These are phyloP conservation scores for Scaptomyza cyrtandrae DNA, from an alignment of 2,888 invertebrate genomes.

Conservation along the genomic window DNA sequence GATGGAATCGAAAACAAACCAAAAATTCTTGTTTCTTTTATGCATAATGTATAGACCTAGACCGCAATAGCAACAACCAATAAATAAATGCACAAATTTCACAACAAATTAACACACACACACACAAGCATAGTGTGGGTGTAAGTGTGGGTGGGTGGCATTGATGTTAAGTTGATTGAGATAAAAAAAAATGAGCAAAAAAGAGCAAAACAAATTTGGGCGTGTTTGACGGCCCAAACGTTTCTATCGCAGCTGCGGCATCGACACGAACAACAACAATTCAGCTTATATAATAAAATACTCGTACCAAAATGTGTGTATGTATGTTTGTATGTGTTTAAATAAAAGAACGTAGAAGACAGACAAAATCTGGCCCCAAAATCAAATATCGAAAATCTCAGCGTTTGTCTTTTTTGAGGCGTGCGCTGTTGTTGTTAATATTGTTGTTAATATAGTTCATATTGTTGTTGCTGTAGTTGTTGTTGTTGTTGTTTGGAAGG, in stretches of 20 bases:
- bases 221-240: constrained; percentile 37
- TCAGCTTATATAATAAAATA: constrained; percentile 36
- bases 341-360: constrained; percentile 8
- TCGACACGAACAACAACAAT: constrained; percentile 23
- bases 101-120: constrained; percentile 59
- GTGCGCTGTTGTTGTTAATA: constrained; percentile 31
- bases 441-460: constrained; percentile 15
- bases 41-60: neutral
- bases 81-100: constrained; percentile 63
- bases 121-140: constrained; percentile 13
- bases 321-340: neutral
- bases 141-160: constrained; percentile 47
- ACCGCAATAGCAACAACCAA: constrained; percentile 30
- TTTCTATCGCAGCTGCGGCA: constrained; percentile 50
- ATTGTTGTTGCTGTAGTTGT: constrained; percentile 11
- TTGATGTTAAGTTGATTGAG: constrained; percentile 16
- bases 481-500: constrained; percentile 25
- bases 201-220: constrained; percentile 18
- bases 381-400: constrained; percentile 25
- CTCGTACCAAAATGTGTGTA: neutral
- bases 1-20: constrained; percentile 12
- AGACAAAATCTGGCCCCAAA: constrained; percentile 36
- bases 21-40: constrained; percentile 4
- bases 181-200: constrained; percentile 1
- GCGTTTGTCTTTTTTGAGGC: constrained; percentile 42